Base-by-base conservation (phyloP, 2,797 vertebrate genomes). In the Enteromius radiatus region DNA sequence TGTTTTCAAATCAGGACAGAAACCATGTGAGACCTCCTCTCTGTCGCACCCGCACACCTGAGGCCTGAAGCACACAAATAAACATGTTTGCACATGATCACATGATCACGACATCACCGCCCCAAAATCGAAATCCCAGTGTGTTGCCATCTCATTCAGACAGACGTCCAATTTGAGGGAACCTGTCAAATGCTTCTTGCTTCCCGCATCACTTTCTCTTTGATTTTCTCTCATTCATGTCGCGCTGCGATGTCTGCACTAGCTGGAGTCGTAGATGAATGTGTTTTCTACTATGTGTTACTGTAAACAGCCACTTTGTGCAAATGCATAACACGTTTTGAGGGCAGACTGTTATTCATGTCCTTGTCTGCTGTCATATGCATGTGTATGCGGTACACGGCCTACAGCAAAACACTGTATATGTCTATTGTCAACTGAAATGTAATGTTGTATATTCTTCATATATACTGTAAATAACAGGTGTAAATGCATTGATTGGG, bases 21-120 rank as follows among this genome's bases (percentile, higher is more conserved):
- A 93, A 91, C 89, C 91, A 87, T 64, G 61, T 91, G 79, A 88
- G 83, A 83, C 88, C 91, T 92, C 90, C 92, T 93, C 92, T 92
- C 89, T 85, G 85, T 87, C 86, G 89, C 47, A 71, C 45, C 56
- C 43, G 43, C 84, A 88, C 45, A 71, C 36, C 38, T 80, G 61
- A 70, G 64, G 63, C 36, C 63, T 59, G 67, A 3, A 38, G 82
- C 45, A 79, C 38, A 84, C 63, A 77, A 64, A 79, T 65, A 23
- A 33, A 78, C 65, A 49, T 38, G 11, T 26, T 65, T 38, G 52
- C 33, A 47, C 45, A 54, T 65, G 47, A 38, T 76, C 65, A 73
- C 56, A 47, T 36, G 26, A 76, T 61, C 36, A 45, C 63, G 38
- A 19, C 56, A 33, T 76, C 52, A 23, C 5, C 11, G 80, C 75